Percentiles rank a stretch among this genome's conserved stretches.
Evolutionary conservation across 2,113 vertebrate genomes (phyloP).

Genomic region (Nettapus auritus): DNA sequence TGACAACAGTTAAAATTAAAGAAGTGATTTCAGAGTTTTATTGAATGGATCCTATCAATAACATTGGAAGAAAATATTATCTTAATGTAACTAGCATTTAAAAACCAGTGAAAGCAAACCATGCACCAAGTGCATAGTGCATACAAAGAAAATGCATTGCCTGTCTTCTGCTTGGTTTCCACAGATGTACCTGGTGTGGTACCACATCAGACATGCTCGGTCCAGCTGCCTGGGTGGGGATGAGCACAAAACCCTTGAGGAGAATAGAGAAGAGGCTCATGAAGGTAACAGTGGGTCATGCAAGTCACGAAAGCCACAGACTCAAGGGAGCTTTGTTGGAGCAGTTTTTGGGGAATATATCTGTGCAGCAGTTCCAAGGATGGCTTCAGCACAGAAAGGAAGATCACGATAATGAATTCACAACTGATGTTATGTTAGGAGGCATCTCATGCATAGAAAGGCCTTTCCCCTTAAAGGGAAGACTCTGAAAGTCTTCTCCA

Average conservation of each 20-base stretch:
- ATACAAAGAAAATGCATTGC: background rate
- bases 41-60: background rate
- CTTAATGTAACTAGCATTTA: background rate
- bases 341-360: background rate
- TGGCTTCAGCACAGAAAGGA: background rate
- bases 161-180: background rate
- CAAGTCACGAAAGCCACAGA: background rate
- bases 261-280: background rate
- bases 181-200: background rate
- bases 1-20: background rate
- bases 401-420: background rate
- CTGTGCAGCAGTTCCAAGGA: background rate
- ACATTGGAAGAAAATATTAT: background rate
- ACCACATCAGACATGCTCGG: background rate
- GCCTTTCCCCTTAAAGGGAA: background rate
- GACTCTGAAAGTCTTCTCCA: background rate
- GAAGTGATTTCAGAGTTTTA: background rate
- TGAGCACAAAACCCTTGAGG: background rate
- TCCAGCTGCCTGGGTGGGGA: rapidly evolving
- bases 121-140: background rate
- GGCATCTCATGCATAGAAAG: rapidly evolving
- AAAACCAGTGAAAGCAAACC: background rate
- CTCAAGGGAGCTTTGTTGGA: background rate
- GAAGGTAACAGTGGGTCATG: background rate
- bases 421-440: background rate